phyloP scores from a whole-genome alignment of 1,140 invertebrate species.

The Zaprionus camerounensis region DNA sequence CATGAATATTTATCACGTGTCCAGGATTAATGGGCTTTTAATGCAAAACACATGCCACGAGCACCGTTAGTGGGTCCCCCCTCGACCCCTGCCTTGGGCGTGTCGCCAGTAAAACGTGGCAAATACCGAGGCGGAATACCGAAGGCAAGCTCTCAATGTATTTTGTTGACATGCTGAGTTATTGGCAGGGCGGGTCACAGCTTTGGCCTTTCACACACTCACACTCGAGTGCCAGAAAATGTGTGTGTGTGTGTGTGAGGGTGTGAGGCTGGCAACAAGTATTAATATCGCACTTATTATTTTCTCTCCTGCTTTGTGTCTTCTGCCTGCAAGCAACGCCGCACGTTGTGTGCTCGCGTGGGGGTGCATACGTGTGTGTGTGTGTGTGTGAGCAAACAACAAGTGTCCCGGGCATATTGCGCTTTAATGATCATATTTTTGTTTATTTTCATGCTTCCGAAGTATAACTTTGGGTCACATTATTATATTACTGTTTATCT shows the following conservation, averaged over 20 bases:
- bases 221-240: conserved; percentile 5
- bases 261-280: conserved; percentile 35
- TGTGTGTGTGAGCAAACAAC: conserved; percentile 41
- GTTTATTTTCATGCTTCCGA: conserved; percentile 67
- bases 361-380: background rate
- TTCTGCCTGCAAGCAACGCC: conserved; percentile 9
- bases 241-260: conserved; percentile 6
- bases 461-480: conserved; percentile 63
- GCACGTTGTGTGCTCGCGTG: background rate
- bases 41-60: conserved; percentile 55
- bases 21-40: conserved; percentile 76
- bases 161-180: conserved; percentile 75
- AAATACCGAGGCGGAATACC: conserved; percentile 2
- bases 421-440: conserved; percentile 52
- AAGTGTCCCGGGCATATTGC: conserved; percentile 52
- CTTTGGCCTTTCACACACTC: conserved; percentile 28
- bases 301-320: conserved; percentile 28
- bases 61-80: conserved; percentile 12
- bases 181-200: conserved; percentile 56
- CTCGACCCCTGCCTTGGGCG: background rate
- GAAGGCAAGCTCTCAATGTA: conserved; percentile 50
- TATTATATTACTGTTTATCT: conserved; percentile 76
- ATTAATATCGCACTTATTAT: conserved; percentile 79
- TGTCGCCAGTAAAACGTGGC: conserved; percentile 54
- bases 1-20: conserved; percentile 79